Evolutionary conservation across 2,888 invertebrate species (phyloP).

Genomic region (Heliconius aoede): DNA sequence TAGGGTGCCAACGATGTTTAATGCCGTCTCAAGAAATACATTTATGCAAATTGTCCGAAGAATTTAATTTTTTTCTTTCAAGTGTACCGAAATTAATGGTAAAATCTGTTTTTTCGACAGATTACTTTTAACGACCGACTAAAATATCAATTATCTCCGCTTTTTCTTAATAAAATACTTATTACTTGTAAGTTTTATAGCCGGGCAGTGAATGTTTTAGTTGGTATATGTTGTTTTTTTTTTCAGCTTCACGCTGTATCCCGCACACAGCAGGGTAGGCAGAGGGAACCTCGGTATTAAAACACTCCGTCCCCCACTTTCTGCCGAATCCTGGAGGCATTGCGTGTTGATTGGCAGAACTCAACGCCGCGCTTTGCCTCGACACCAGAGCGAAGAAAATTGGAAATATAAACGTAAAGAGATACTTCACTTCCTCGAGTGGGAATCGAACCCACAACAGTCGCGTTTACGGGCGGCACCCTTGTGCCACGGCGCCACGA

Average conservation of each 20-base stretch:
- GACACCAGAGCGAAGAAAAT: too few relatives aligned
- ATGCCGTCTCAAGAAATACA: slow-evolving; percentile 37
- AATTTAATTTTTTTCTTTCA: slow-evolving; percentile 32
- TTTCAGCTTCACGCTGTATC: too few relatives aligned
- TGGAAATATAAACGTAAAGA: too few relatives aligned
- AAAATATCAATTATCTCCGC: not conserved
- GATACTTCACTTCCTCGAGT: too few relatives aligned
- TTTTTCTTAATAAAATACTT: not conserved
- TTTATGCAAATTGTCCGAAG: slow-evolving; percentile 42
- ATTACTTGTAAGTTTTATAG: not conserved
- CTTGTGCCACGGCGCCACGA: too few relatives aligned
- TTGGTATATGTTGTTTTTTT: not conserved
- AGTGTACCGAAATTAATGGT: slow-evolving; percentile 32
- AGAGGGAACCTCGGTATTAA: too few relatives aligned
- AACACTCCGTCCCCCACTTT: too few relatives aligned
- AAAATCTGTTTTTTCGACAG: slow-evolving; percentile 7
- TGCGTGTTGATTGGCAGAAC: too few relatives aligned
- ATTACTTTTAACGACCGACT: slow-evolving; percentile 14
- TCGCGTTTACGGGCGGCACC: too few relatives aligned
- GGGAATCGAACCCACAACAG: not conserved
- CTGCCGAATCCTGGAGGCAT: too few relatives aligned
- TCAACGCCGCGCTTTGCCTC: too few relatives aligned
- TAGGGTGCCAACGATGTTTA: slow-evolving; percentile 35
- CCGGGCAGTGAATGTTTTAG: not conserved
- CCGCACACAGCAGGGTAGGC: too few relatives aligned